Percentiles rank a stretch among this genome's conserved stretches.
phyloP scores from a whole-genome alignment of 2,888 invertebrate genomes.

The Elgonia sp. region DNA sequence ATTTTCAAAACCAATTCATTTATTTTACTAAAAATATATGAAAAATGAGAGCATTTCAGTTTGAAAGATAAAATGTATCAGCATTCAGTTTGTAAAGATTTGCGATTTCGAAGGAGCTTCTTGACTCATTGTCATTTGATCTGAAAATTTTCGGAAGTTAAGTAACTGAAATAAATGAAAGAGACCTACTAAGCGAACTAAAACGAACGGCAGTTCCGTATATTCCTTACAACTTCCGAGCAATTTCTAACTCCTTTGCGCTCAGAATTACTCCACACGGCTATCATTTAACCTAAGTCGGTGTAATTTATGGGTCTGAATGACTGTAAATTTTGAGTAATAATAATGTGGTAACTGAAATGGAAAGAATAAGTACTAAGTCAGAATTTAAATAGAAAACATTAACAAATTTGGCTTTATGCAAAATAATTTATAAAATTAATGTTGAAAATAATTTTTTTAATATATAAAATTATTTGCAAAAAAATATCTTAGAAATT shows the following conservation, averaged over 20 bases:
- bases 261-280: constrained; percentile 23
- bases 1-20: too few relatives aligned
- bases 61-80: background rate
- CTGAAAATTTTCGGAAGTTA: constrained; percentile 23
- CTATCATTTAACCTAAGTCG: constrained; percentile 35
- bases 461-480: too few relatives aligned
- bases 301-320: constrained; percentile 29
- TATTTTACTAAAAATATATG: too few relatives aligned
- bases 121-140: constrained; percentile 12
- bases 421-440: too few relatives aligned
- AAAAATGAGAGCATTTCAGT: too few relatives aligned
- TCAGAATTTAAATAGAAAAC: background rate
- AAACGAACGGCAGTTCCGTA: constrained; percentile 44
- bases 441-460: too few relatives aligned
- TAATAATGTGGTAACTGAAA: background rate
- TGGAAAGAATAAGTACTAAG: background rate
- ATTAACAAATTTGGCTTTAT: too few relatives aligned
- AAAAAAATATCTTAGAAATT: too few relatives aligned
- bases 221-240: constrained; percentile 45
- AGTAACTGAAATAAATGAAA: constrained; percentile 41
- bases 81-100: constrained; percentile 6
- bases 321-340: constrained; percentile 24
- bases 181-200: constrained; percentile 9
- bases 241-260: constrained; percentile 39
- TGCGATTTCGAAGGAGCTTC: background rate